Evolutionary conservation across 2,113 vertebrate genomes (phyloP), one percentile per base, ranked within the genome.

Genomic region (Pagrus major): DNA sequence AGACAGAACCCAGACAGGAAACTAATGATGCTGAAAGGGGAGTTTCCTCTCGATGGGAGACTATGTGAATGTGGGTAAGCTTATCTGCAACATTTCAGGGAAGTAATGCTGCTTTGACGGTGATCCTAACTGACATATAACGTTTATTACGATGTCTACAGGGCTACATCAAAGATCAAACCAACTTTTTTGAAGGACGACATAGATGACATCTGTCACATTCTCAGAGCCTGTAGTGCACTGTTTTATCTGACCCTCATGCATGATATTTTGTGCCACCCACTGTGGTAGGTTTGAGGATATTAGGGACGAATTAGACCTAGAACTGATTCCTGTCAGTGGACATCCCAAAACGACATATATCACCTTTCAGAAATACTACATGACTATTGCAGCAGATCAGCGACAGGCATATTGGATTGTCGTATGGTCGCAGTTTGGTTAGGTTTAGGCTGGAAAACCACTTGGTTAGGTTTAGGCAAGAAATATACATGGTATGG

Each of bases 311-410:
- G 60, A 74, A 78, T 46, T 55, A 37, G 29, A 47, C 15, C 56
- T 12, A 21, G 20, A n/a, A 79, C 31, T 21, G 20, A 75, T 59
- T 75, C 8, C 39, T 71, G 9, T 68, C 65, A 80, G 39, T 76
- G 35, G 64, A 64, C 11, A 58, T 54, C 12, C 9, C n/a, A n/a
- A n/a, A n/a, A n/a, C n/a, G n/a, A n/a, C n/a, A n/a, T n/a, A n/a
- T n/a, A n/a, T n/a, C n/a, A n/a, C n/a, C n/a, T n/a, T n/a, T n/a
- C n/a, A n/a, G n/a, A n/a, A n/a, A n/a, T n/a, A n/a, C n/a, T n/a
- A n/a, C n/a, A n/a, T 23, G 8, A 18, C 31, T 60, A 2, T 9
- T 11, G 3, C 6, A 23, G 33, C 7, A 31, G 23, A 68, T 25
- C n/a, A n/a, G n/a, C n/a, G n/a, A n/a, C n/a, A n/a, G n/a, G n/a